Base-by-base conservation (phyloP, 2,113 vertebrate species). In the Heloderma charlesbogerti region DNA sequence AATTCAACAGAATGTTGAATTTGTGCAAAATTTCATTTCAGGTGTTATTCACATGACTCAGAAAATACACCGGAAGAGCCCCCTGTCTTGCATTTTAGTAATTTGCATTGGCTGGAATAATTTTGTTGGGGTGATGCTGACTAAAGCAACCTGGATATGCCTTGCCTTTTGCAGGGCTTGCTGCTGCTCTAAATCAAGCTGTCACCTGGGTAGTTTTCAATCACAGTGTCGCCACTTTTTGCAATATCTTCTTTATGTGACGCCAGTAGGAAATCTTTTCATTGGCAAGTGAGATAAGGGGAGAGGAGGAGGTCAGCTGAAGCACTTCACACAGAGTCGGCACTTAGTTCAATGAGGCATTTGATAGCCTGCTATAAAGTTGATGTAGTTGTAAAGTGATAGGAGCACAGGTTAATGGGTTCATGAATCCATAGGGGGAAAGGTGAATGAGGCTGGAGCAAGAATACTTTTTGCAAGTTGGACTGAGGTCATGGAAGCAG, bases 301-400 rank as follows among this genome's bases (percentile, higher is more conserved):
- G 45, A 9, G 18, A 18, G 2, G 3, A 80, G 74, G 37, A 90
- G 51, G 40, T 71, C 31, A 85, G 69, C 20, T 45, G 63, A 86
- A 74, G 69, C 67, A 12, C 4, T 60, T 40, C 4, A 0, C 29
- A 25, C 29, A 18, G 75, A 25, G n/a, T 7, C 27, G 72, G 31
- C 87, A 54, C 43, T 82, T 89, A 81, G 75, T 88, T 92, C 15
- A 84, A 18, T 16, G 34, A 81, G 77, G 81, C 9, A 1, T 60
- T 93, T 85, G 60, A 63, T 91, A 60, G 78, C 40, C 43, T 57
- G 15, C 48, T 87, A 29, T 75, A 91, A 91, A 88, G 54, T 87
- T 43, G 87, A 0, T 89, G 51, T 45, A 84, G 25, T 80, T 90
- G 77, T 90, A 91, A 57, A 89, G 71, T 40, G 20, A 86, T 57